Evolutionary conservation across 2,888 invertebrate genomes (phyloP), one percentile per base, ranked within the genome.

Genomic region (Drosophila paramelanica): DNA sequence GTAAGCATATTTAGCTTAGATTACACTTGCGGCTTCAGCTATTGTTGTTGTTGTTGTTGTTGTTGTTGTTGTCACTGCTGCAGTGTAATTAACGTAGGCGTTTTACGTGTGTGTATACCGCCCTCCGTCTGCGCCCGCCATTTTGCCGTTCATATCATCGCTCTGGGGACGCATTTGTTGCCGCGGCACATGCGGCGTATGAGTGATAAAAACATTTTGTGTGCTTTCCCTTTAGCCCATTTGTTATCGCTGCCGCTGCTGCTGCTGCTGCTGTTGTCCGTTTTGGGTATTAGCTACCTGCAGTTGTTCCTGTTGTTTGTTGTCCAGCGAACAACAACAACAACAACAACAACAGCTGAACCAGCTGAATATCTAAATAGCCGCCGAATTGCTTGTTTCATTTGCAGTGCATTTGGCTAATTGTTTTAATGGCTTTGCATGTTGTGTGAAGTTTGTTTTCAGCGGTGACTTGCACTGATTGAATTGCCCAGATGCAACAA

Each of bases 201-300:
- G 66, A 85, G 82, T 81, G 86, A 81, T 79, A 81, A 72, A 70
- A 68, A 55, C 60, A 77, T 68, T 84, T 84, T 59, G 49, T 73
- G 64, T 69, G 51, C 55, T 73, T 73, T 69, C 71, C 72, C 41
- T 49, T 52, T 58, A 43, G 20, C n/a, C 53, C 10, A 14, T 38
- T 41, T 20, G 41, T 23, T 31, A 41, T 20, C 42, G 25, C 52
- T 20, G 36, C 36, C 13, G 36, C 36, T 17, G 27, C 53, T 39
- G 27, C 23, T 20, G 38, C n/a, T 51, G 53, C 3, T 49, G 36
- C 36, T 36, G 14, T 47, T 33, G 39, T 46, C 51, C 66, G 47
- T 62, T 62, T 50, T 50, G 52, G 14, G 27, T 45, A 69, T 57
- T 67, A 67, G 67, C 55, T 33, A 23, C 17, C 38, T 55, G 27